Evolutionary conservation across 2,797 vertebrate species (phyloP).

Genomic region (Podarcis lilfordi): DNA sequence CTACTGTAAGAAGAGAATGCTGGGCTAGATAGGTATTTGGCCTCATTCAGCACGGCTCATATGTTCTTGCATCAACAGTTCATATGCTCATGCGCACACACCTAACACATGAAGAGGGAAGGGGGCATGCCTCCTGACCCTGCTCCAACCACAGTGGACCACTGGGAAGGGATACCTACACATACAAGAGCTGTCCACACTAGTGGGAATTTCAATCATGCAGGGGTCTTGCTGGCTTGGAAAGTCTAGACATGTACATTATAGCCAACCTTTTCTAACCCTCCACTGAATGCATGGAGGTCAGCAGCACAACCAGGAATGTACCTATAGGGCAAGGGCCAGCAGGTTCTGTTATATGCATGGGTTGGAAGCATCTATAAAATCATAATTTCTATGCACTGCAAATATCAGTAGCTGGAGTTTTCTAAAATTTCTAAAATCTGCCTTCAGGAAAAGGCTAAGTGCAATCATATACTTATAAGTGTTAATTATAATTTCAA

Average conservation of each 20-base stretch:
- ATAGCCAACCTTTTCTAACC: background rate
- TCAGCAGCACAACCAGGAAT: background rate
- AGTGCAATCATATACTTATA: too few species aligned
- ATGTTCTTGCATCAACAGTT: too few species aligned
- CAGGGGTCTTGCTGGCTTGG: too few species aligned
- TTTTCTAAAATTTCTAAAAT: too few species aligned
- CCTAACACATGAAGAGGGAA: background rate
- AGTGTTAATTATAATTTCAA: too few species aligned
- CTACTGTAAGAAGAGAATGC: too few species aligned
- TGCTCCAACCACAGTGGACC: background rate
- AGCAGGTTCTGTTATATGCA: background rate
- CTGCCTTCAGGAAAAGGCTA: too few species aligned
- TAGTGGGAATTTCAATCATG: background rate
- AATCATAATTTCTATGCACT: too few species aligned
- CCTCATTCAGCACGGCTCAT: too few species aligned
- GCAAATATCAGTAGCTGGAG: too few species aligned
- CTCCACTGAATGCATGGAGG: background rate
- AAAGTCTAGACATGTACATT: background rate
- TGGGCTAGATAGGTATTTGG: too few species aligned
- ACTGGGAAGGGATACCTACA: background rate
- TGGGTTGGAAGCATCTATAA: background rate
- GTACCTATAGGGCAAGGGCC: background rate
- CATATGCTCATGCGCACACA: too few species aligned
- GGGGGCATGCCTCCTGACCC: background rate
- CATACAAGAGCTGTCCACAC: background rate